Evolutionary conservation across 2,113 vertebrate genomes (phyloP), one percentile per base, ranked within the genome.

Genomic region (Gymnarchus niloticus): DNA sequence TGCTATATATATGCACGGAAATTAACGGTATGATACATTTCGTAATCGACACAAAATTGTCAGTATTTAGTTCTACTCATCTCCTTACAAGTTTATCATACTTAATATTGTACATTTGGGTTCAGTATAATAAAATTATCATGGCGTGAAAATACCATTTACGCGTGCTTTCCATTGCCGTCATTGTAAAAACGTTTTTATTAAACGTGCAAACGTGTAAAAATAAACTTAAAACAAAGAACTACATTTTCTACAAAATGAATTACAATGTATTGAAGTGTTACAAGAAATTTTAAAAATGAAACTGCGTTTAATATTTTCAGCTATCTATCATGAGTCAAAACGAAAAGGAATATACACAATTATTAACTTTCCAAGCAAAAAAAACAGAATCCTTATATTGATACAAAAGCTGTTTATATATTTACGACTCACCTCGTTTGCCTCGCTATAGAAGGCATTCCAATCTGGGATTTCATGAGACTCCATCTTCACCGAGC

Each of bases 401-500:
- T 33, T 54, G n/a, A 33, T 54, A 81, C n/a, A 19, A 52, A 83
- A 2, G 37, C 9, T 9, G 6, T 56, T 56, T 77, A 73, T 56
- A 41, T 52, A 80, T 10, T 61, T 7, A 4, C 23, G 28, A 84
- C 90, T 90, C 91, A 96, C 95, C 93, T 96, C 95, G 19, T 91
- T 94, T 85, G 94, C 88, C 83, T 96, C 95, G 48, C 91, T 94
- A 93, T 96, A 96, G 89, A 94, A 96, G 82, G 92, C 92, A 91
- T 93, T 96, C 95, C 95, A 96, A 84, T 96, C 95, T 33, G 95
- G 90, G 84, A 96, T 88, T 88, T 96, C 95, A 83, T 96, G 95
- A 46, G 92, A 92, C 92, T 96, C 95, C 95, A 96, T 96, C 92
- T 96, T 96, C 92, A 96, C 94, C 33, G 95, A 96, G 88, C 93